phyloP scores from a whole-genome alignment of 2,888 invertebrate species.

The Alcis repandata region DNA sequence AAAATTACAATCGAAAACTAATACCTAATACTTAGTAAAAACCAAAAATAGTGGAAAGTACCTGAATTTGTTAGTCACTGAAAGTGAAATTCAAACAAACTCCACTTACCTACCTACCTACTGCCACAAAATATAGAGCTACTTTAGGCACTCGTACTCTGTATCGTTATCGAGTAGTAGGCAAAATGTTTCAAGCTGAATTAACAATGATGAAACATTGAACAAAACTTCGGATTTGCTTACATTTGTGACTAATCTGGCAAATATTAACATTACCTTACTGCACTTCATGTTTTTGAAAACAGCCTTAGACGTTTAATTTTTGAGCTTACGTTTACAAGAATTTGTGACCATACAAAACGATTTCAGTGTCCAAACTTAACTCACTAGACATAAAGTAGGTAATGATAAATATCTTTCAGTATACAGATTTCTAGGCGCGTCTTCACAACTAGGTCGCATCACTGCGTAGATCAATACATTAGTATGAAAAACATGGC shows the following conservation, averaged over 20 bases:
- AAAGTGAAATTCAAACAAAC: not conserved
- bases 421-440: slow-evolving; percentile 13
- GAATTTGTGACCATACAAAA: not conserved
- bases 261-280: not conserved
- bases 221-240: not conserved
- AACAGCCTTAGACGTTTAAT: not conserved
- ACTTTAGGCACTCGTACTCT: too few relatives aligned
- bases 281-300: not conserved
- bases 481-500: slow-evolving; percentile 44
- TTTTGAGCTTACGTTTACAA: too few relatives aligned
- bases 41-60: too few relatives aligned
- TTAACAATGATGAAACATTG: slow-evolving; percentile 21
- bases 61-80: not conserved
- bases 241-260: not conserved
- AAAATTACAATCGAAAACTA: not conserved
- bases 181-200: slow-evolving; percentile 7
- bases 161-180: not conserved
- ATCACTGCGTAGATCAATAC: slow-evolving; percentile 27
- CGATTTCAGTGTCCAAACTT: not conserved
- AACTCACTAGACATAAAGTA: too few relatives aligned
- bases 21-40: not conserved
- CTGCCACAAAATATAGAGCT: too few relatives aligned
- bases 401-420: not conserved
- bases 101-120: too few relatives aligned
- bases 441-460: slow-evolving; percentile 14